Evolutionary conservation across 2,888 invertebrate species (phyloP), one percentile per base, ranked within the genome.

Genomic region (Diaperis boleti): DNA sequence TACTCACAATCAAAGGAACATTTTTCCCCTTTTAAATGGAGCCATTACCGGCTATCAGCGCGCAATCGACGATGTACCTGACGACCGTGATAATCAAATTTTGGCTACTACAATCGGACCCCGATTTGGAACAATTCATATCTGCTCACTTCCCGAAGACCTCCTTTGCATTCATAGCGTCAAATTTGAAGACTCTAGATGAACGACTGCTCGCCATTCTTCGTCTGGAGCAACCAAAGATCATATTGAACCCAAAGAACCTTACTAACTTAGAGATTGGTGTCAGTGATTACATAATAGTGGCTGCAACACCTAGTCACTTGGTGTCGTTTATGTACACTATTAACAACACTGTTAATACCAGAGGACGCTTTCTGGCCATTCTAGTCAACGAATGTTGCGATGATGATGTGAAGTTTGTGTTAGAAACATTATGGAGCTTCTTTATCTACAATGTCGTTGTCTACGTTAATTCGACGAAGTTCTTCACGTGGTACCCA

Each of bases 401-500:
- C 1, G 39, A 39, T 26, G 26, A 35, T 35, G 50, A 50, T 1
- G 11, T 35, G 8, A 20, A 17, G 17, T 4, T 3, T 2, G n/a
- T 37, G 2, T 18, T 50, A 20, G 37, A 50, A 50, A 50, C 33
- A 6, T 31, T 59, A 7, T 59, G 47, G 59, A 5, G 11, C 1
- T 17, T 7, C 22, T 47, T 37, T 7, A 37, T 59, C 6, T 49
- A 59, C 29, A 49, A 59, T 14, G 49, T 59, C 8, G 59, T 49
- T 1, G 26, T 20, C 1, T 49, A 29, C 20, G 15, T 18, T 11
- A 49, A 49, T 49, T 44, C 14, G 33, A 45, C 8, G 7, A 45
- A 7, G 7, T 59, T 59, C 20, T 3, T 56, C 33, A 59, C 59
- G 18, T 59, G 49, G 59, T 59, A 59, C 11, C 59, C 59, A 2